A percentile compares a stretch with the other conserved stretches of the same genome.
phyloP scores from a whole-genome alignment of 2,797 vertebrate species.

The Hylomyscus alleni region DNA sequence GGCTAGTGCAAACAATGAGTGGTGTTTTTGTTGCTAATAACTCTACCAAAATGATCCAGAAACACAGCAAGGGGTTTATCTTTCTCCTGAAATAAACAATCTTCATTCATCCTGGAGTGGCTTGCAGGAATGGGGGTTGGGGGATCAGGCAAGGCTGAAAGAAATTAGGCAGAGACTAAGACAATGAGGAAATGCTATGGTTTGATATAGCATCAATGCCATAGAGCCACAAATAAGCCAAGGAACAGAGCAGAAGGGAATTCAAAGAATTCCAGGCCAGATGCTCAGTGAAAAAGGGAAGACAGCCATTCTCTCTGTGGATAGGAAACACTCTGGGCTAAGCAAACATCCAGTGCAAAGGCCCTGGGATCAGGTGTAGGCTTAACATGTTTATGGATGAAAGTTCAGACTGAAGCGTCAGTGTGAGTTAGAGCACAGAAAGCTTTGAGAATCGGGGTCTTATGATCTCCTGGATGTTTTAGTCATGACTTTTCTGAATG shows the following conservation, averaged over 20 bases:
- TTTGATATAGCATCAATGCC: background rate
- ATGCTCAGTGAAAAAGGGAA: background rate
- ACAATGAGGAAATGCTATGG: background rate
- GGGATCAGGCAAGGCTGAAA: background rate
- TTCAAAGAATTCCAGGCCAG: background rate
- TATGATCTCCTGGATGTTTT: no score
- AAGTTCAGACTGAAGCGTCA: background rate
- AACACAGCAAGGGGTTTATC: slow-evolving; percentile 18
- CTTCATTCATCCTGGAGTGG: background rate
- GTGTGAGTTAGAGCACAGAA: fast-evolving
- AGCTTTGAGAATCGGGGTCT: no score
- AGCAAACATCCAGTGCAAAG: background rate
- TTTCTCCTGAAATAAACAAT: slow-evolving; percentile 62
- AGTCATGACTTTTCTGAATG: background rate
- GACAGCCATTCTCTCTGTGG: background rate
- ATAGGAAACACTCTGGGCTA: background rate
- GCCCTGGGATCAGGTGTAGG: background rate
- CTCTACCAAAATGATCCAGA: slow-evolving; percentile 48
- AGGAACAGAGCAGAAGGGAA: background rate
- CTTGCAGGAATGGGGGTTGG: background rate
- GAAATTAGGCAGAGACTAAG: background rate
- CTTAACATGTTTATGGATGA: background rate
- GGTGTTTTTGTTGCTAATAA: background rate
- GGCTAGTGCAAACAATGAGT: background rate
- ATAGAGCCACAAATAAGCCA: background rate